Evolutionary conservation across 1,140 invertebrate genomes (phyloP).

Genomic region (Alviniconcha marisindica): DNA sequence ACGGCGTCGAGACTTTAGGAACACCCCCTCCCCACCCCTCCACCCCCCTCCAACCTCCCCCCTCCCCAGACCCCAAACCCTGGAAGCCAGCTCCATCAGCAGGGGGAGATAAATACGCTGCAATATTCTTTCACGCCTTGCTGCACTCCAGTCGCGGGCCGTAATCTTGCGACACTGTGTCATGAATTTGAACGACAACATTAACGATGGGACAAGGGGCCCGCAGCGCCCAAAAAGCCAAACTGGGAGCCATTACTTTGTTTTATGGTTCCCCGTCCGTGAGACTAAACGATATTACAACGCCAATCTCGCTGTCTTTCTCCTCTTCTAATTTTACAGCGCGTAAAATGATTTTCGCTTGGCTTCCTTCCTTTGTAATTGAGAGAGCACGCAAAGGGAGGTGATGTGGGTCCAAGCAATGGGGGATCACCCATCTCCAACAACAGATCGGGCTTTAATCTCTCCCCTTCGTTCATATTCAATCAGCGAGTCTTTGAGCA

Average conservation of each 20-base stretch:
- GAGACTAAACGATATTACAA: slow-evolving; percentile 42
- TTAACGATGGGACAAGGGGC: slow-evolving; percentile 36
- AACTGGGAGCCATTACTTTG: slow-evolving; percentile 41
- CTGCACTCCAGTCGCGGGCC: slow-evolving; percentile 22
- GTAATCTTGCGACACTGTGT: slow-evolving; percentile 38
- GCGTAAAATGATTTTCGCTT: slow-evolving; percentile 45
- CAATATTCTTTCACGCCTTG: slow-evolving; percentile 39
- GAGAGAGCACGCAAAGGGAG: slow-evolving; percentile 31
- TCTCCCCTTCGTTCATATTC: slow-evolving; percentile 39
- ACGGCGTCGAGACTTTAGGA: not conserved
- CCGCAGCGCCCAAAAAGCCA: slow-evolving; percentile 37
- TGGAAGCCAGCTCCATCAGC: slow-evolving; percentile 7
- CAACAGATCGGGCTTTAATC: slow-evolving; percentile 41
- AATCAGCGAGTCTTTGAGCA: slow-evolving; percentile 38
- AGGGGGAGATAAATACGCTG: slow-evolving; percentile 40
- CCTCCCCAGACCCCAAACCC: not conserved
- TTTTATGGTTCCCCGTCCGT: slow-evolving; percentile 33
- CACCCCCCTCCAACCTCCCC: not conserved
- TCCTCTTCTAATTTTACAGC: slow-evolving; percentile 40
- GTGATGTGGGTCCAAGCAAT: slow-evolving; percentile 28
- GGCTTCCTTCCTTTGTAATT: slow-evolving; percentile 41
- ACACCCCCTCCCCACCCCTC: not conserved
- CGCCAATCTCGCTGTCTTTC: slow-evolving; percentile 42
- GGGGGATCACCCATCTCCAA: slow-evolving; percentile 1
- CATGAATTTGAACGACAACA: slow-evolving; percentile 42